Evolutionary conservation across 2,113 vertebrate species (phyloP).

Genomic region (Vombatus ursinus): DNA sequence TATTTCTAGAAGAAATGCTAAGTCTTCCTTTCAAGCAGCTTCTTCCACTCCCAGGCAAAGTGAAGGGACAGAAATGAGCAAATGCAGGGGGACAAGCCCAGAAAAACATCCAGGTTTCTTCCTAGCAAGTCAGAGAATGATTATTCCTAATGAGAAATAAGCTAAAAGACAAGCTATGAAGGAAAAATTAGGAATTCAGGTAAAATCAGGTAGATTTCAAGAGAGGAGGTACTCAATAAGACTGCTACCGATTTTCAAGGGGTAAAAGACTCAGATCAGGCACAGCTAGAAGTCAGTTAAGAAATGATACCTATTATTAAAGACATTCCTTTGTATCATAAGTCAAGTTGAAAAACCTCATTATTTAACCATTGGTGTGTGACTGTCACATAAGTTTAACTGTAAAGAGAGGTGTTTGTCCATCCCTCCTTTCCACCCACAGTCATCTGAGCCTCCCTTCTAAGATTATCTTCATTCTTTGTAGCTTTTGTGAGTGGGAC

Average conservation of each 20-base stretch:
- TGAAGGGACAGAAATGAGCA: too few relatives aligned
- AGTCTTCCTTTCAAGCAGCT: background rate
- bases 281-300: background rate
- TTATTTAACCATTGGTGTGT: background rate
- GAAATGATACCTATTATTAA: background rate
- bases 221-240: slow-evolving; percentile 3
- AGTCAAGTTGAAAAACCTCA: background rate
- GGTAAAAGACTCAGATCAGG: background rate
- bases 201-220: background rate
- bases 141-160: background rate
- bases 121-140: background rate
- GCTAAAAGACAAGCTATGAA: background rate
- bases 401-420: background rate
- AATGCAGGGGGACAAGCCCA: background rate
- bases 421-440: background rate
- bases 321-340: background rate
- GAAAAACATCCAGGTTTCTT: too few relatives aligned
- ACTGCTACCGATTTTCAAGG: slow-evolving; percentile 25
- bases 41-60: background rate
- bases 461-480: background rate
- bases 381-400: background rate
- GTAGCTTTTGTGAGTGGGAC: background rate
- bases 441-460: background rate
- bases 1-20: background rate
- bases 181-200: background rate